Conservation (phyloP, 2,113 vertebrate species). For the Baryphthengus martii region DNA sequence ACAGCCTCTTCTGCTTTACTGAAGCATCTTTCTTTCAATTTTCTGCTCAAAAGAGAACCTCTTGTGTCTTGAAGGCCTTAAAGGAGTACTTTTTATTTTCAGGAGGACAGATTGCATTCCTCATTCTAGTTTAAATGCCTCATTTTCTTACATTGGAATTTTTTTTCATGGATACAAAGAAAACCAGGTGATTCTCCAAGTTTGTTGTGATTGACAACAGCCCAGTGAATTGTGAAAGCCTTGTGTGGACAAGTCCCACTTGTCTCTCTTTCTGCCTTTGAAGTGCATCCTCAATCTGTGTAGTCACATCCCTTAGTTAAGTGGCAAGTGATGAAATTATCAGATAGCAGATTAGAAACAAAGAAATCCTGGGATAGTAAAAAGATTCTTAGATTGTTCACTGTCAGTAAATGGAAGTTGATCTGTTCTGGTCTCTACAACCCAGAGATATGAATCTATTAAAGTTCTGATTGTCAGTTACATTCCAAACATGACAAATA, state of each 20-base stretch:
- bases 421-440: not conserved
- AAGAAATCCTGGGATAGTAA: not conserved
- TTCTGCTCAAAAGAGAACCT: not conserved
- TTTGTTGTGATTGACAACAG: not conserved
- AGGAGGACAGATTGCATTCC: not conserved
- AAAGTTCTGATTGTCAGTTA: not conserved
- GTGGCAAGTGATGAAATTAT: not conserved
- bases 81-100: not conserved
- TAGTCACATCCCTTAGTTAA: not conserved
- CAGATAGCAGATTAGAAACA: not conserved
- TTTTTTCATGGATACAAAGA: not conserved
- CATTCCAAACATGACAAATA: not conserved
- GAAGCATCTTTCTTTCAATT: not conserved
- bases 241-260: not conserved
- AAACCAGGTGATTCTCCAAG: not conserved
- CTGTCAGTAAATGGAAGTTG: not conserved
- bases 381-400: not conserved
- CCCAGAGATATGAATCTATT: not conserved
- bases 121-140: not conserved
- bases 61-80: not conserved
- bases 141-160: not conserved
- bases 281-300: not conserved
- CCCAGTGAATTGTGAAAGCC: not conserved
- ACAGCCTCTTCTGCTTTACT: not conserved
- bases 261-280: not conserved